A percentile compares a stretch with the other conserved stretches of the same genome.
Conservation (phyloP, 2,797 vertebrate genomes). For the Paratrypauchen microcephalus region DNA sequence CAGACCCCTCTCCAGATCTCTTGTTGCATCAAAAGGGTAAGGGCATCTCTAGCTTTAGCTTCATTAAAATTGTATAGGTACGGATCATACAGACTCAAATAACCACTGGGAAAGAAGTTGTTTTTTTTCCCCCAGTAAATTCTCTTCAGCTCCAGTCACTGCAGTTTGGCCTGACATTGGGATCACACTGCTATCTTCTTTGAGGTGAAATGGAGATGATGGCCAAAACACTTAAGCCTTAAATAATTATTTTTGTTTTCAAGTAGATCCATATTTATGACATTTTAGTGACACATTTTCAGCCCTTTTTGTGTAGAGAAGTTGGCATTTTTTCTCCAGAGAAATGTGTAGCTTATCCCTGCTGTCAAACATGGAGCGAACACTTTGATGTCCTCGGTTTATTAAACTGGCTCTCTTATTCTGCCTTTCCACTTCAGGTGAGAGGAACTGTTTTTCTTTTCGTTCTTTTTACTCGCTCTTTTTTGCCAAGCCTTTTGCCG, state of each 20-base stretch:
- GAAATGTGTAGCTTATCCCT: not conserved
- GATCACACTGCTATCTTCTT: not conserved
- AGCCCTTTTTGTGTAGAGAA: constrained; percentile 14
- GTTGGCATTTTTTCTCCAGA: constrained; percentile 10
- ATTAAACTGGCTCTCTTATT: constrained; percentile 4
- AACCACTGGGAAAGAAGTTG: constrained; percentile 19
- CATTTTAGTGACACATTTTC: not conserved
- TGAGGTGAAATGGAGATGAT: constrained; percentile 2
- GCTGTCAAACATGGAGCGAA: constrained; percentile 12
- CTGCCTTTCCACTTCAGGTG: constrained; percentile 5
- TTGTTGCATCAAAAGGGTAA: constrained; percentile 46
- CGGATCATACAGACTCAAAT: constrained; percentile 5
- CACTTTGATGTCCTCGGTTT: constrained; percentile 3
- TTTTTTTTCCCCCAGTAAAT: not conserved
- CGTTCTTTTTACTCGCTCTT: constrained; percentile 4
- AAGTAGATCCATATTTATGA: not conserved
- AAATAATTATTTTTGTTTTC: constrained; percentile 11
- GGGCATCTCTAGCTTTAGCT: constrained; percentile 36
- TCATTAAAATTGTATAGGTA: constrained; percentile 42
- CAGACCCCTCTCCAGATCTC: constrained; percentile 29
- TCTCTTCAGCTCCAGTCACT: constrained; percentile 1
- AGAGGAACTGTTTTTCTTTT: constrained; percentile 5
- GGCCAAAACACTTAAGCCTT: not conserved
- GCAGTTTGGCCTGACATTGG: constrained; percentile 7
- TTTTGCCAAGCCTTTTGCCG: not conserved